A percentile compares a stretch with the other conserved stretches of the same genome.
These are phyloP conservation scores for Apis dorsata DNA, from an alignment of 1,140 invertebrate species.

Conservation along the genomic window DNA sequence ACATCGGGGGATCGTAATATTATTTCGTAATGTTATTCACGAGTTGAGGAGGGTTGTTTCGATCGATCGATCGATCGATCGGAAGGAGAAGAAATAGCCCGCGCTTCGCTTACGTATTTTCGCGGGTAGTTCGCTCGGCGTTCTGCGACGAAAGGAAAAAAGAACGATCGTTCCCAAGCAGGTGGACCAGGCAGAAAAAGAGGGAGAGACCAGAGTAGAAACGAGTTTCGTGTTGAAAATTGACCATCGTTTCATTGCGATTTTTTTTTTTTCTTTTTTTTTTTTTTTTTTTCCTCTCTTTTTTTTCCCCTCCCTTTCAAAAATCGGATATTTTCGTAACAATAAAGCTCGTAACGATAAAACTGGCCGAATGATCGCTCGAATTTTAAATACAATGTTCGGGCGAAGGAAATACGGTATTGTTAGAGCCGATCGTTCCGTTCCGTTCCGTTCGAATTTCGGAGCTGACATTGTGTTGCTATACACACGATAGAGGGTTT, in stretches of 20 bases:
- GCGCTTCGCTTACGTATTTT: constrained; percentile 44
- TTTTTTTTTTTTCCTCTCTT: not conserved
- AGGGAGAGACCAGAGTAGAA: constrained; percentile 52
- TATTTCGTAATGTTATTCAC: not conserved
- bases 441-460: not conserved
- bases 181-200: constrained; percentile 49
- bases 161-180: constrained; percentile 59
- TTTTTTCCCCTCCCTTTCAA: not conserved
- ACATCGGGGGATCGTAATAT: not conserved
- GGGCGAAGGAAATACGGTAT: not conserved
- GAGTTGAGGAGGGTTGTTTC: not conserved
- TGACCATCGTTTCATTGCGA: constrained; percentile 45
- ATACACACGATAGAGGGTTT: constrained; percentile 15
- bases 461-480: not conserved
- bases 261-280: not conserved
- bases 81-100: constrained; percentile 8
- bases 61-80: constrained; percentile 25
- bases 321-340: constrained; percentile 18
- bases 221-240: constrained; percentile 58
- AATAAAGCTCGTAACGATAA: constrained; percentile 6
- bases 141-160: constrained; percentile 46
- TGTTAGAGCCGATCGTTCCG: not conserved
- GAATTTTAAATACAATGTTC: not conserved
- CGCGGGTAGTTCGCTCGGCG: constrained; percentile 39
- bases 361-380: not conserved